These are phyloP conservation scores for Caenorhabditis sinica DNA, from an alignment of 2,888 invertebrate species.

Conservation along the genomic window DNA sequence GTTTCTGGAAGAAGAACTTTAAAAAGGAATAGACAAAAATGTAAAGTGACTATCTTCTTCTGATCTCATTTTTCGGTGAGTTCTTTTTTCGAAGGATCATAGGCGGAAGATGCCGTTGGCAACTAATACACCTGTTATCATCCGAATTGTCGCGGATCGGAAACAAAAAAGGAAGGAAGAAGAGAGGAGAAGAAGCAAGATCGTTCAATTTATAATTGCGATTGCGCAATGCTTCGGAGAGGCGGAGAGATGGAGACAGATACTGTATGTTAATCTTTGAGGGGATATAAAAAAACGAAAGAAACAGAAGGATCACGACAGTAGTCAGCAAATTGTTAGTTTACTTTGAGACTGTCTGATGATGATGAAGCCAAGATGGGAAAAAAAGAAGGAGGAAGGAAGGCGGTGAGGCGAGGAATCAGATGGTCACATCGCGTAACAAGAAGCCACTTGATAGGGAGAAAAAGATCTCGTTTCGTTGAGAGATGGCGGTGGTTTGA, in stretches of 20 bases:
- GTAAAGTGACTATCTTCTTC: conserved; percentile 9
- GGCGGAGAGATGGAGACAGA: conserved; percentile 6
- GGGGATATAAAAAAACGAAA: conserved; percentile 12
- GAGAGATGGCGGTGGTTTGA: conserved; percentile 57
- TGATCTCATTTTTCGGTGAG: conserved; percentile 20
- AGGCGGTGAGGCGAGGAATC: conserved; percentile 53
- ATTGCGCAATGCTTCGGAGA: conserved; percentile 50
- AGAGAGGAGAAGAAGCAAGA: background rate
- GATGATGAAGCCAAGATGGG: conserved; percentile 23
- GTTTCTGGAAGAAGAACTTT: background rate
- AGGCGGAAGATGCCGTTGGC: conserved; percentile 39
- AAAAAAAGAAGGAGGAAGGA: background rate
- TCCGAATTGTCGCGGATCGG: conserved; percentile 47
- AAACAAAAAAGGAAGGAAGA: conserved; percentile 17
- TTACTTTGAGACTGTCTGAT: conserved; percentile 55
- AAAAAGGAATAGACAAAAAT: conserved; percentile 1
- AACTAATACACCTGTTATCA: conserved; percentile 59
- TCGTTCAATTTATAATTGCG: conserved; percentile 49
- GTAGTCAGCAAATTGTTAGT: conserved; percentile 41
- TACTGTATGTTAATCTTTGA: conserved; percentile 20
- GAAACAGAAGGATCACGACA: conserved; percentile 24
- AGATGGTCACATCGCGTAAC: conserved; percentile 65
- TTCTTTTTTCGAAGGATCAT: conserved; percentile 22
- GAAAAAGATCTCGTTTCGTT: conserved; percentile 63
- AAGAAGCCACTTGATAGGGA: conserved; percentile 63